A percentile compares a stretch with the other conserved stretches of the same genome.
phyloP scores from a whole-genome alignment of 2,113 vertebrate species.

The Catharus minimus region DNA sequence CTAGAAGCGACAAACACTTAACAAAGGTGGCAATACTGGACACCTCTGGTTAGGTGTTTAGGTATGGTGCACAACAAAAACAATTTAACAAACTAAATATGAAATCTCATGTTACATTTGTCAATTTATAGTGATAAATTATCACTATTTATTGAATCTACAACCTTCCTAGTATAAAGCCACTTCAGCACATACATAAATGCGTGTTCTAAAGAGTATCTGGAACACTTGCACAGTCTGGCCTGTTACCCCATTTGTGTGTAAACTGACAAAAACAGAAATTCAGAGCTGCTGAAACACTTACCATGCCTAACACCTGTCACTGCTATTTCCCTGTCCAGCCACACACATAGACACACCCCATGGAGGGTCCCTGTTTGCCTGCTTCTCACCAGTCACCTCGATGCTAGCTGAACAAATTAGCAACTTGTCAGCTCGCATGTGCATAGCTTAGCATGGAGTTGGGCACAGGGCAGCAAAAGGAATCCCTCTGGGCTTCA shows the following conservation, averaged over 20 bases:
- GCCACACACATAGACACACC: not conserved
- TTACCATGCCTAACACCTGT: not conserved
- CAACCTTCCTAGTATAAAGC: not conserved
- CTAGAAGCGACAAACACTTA: not conserved
- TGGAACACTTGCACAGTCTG: not conserved
- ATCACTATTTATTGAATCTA: not conserved
- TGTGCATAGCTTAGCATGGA: not conserved
- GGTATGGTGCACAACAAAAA: not conserved
- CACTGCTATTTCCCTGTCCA: not conserved
- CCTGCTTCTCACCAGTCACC: not conserved
- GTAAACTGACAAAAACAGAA: not conserved
- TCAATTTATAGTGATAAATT: not conserved
- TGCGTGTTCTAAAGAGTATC: not conserved
- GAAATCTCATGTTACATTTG: not conserved
- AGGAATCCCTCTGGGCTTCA: conserved; percentile 46
- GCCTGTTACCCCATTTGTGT: not conserved
- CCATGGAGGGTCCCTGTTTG: accelerated
- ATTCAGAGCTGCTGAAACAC: not conserved
- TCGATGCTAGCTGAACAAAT: conserved; percentile 15
- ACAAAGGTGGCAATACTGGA: not conserved
- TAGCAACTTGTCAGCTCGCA: not conserved
- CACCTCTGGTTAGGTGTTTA: not conserved
- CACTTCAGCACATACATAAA: not conserved
- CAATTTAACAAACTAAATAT: not conserved
- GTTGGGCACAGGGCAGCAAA: not conserved